Conservation (phyloP, 2,113 vertebrate genomes). For the Amphiprion ocellaris region DNA sequence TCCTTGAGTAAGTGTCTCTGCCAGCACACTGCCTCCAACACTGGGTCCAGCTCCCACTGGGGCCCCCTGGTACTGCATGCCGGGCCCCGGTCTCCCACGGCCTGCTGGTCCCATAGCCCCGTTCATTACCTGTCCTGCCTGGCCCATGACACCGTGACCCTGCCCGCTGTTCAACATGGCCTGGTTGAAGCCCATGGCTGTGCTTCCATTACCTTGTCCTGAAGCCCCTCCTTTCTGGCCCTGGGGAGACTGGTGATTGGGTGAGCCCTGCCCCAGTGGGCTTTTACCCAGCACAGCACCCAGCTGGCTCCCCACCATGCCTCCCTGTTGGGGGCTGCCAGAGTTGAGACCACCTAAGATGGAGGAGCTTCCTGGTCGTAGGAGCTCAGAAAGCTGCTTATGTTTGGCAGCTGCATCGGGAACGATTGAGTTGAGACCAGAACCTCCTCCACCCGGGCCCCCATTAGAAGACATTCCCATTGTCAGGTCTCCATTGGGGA, state of each 20-base stretch:
- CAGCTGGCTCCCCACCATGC: conserved; percentile 88
- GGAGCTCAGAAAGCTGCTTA: conserved; percentile 96
- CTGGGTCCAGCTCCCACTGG: conserved; percentile 87
- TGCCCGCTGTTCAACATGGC: conserved; percentile 93
- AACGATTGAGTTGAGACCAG: conserved; percentile 86
- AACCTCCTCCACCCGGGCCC: conserved; percentile 69
- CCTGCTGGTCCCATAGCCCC: conserved; percentile 91
- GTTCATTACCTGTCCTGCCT: conserved; percentile 94
- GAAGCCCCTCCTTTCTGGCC: conserved; percentile 90
- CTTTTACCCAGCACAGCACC: conserved; percentile 91
- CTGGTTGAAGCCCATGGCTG: conserved; percentile 92
- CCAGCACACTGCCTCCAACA: conserved; percentile 90
- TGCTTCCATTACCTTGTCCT: conserved; percentile 87
- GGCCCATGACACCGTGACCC: conserved; percentile 91
- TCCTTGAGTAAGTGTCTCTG: conserved; percentile 94
- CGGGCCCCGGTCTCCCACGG: conserved; percentile 89
- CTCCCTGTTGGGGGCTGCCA: conserved; percentile 86
- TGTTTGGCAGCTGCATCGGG: conserved; percentile 97
- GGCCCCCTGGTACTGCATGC: conserved; percentile 92
- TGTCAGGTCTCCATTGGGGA: conserved; percentile 93
- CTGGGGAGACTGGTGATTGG: conserved; percentile 90
- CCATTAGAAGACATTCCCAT: conserved; percentile 86
- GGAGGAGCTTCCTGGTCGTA: conserved; percentile 91
- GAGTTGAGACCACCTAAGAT: conserved; percentile 89
- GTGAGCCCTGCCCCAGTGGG: conserved; percentile 89